These are phyloP conservation scores for Plectropomus leopardus DNA, from an alignment of 2,113 vertebrate species.

Conservation along the genomic window DNA sequence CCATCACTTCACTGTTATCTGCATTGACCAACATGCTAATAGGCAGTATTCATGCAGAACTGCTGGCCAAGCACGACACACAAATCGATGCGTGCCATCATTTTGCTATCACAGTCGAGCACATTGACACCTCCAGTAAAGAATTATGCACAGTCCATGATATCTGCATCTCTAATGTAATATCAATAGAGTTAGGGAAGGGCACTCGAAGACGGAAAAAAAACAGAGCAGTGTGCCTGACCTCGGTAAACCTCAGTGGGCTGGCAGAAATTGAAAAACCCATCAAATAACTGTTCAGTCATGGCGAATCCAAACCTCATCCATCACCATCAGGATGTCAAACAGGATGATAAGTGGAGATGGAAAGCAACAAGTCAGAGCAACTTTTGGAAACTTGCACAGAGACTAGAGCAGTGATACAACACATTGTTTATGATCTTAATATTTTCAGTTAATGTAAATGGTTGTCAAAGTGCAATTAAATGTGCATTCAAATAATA, in stretches of 20 bases:
- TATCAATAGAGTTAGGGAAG: conserved; percentile 19
- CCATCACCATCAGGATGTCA: conserved; percentile 46
- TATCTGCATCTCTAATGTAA: conserved; percentile 46
- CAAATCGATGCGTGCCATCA: conserved; percentile 33
- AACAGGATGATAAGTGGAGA: conserved; percentile 8
- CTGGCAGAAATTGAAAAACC: conserved; percentile 16
- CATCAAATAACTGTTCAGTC: conserved; percentile 39
- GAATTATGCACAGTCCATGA: conserved; percentile 29
- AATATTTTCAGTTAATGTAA: not conserved
- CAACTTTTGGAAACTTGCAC: conserved; percentile 9
- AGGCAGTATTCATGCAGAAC: conserved; percentile 11
- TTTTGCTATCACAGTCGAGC: conserved; percentile 17
- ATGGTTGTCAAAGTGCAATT: not conserved
- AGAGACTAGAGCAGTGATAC: no score
- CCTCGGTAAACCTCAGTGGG: conserved; percentile 25
- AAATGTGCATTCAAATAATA: not conserved
- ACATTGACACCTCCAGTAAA: conserved; percentile 7
- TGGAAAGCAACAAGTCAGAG: conserved; percentile 26
- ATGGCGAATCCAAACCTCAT: conserved; percentile 47
- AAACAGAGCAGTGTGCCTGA: not conserved
- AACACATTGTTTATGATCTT: not conserved
- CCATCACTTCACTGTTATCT: not conserved
- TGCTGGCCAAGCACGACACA: not conserved
- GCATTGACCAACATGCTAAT: conserved; percentile 23
- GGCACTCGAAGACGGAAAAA: no score